Evolutionary conservation across 2,113 vertebrate genomes (phyloP).

Genomic region (Dinomys branickii): DNA sequence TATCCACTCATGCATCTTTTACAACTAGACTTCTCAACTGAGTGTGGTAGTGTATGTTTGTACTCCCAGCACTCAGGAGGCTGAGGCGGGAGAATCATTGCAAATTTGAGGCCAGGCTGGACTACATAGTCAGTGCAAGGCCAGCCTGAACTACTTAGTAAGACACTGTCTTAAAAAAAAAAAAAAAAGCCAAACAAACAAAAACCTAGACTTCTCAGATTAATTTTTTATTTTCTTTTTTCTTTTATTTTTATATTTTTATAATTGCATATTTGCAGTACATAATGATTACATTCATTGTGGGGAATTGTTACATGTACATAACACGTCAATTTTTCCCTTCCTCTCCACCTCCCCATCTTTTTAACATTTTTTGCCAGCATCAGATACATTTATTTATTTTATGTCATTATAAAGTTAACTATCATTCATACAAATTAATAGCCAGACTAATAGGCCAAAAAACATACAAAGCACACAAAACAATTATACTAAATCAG

Average conservation of each 20-base stretch:
- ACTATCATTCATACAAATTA: not conserved
- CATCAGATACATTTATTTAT: not conserved
- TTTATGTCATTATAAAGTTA: not conserved
- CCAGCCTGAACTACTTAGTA: not conserved
- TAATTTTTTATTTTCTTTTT: not conserved
- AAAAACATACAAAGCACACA: no score
- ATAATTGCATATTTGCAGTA: not conserved
- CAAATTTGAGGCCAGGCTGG: no score
- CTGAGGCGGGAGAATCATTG: not conserved
- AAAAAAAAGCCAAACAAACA: not conserved
- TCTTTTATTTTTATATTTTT: not conserved
- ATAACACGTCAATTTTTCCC: not conserved
- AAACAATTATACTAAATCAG: not conserved
- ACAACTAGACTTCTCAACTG: not conserved
- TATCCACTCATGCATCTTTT: not conserved
- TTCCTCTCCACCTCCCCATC: not conserved
- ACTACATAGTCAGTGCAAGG: not conserved
- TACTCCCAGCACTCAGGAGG: not conserved
- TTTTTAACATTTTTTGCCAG: not conserved
- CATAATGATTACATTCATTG: not conserved
- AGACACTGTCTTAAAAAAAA: not conserved
- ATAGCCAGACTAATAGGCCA: no score
- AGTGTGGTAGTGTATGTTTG: not conserved
- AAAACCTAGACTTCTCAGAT: slow-evolving; percentile 29
- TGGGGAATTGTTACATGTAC: not conserved